Base-by-base conservation (phyloP, 2,113 vertebrate species). In the Sitta europaea region DNA sequence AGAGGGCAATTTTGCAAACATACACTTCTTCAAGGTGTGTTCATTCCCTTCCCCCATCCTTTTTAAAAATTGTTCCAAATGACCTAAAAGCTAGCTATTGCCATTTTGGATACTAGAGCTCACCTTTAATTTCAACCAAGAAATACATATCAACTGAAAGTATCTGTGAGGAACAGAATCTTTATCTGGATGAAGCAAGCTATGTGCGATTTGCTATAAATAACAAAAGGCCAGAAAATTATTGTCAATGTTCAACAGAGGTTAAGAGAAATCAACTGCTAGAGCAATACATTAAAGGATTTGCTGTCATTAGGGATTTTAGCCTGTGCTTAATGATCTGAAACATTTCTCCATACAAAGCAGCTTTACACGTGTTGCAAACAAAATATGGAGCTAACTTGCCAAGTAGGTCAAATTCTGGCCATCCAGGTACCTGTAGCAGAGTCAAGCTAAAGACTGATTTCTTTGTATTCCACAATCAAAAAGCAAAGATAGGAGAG, bases 121-220 rank as follows among this genome's bases (percentile, higher is more conserved):
- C 96, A 96, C 92, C 87, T 98, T 98, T 96, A 95, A 98, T 96
- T 97, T 97, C 92, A 97, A 96, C 85, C 92, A 96, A 95, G 86
- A 95, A 94, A 97, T 92, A 87, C 57, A 94, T 81, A 85, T 20
- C 70, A 91, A 80, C 92, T 95, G 91, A 88, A 96, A 97, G 88
- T 51, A 95, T 95, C 85, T 96, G 94, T 95, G 95, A 94, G 91
- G 92, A 97, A 79, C 15, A 40, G 89, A 91, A 94, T 94, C 95
- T 96, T 97, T 97, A 85, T 90, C 89, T 86, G 87, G 92, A 97
- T 96, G 95, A 94, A 88, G 79, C 28, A 93, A 96, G 85, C 78
- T 95, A 88, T 67, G 82, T 97, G 68, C 3, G 58, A 93, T 50
- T 94, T 9, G 79, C 86, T 82, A 91, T 42, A 71, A 94, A 86